Percentiles rank a stretch among this genome's conserved stretches.
phyloP scores from a whole-genome alignment of 1,140 invertebrate genomes.

The Drosophila pseudoobscura region DNA sequence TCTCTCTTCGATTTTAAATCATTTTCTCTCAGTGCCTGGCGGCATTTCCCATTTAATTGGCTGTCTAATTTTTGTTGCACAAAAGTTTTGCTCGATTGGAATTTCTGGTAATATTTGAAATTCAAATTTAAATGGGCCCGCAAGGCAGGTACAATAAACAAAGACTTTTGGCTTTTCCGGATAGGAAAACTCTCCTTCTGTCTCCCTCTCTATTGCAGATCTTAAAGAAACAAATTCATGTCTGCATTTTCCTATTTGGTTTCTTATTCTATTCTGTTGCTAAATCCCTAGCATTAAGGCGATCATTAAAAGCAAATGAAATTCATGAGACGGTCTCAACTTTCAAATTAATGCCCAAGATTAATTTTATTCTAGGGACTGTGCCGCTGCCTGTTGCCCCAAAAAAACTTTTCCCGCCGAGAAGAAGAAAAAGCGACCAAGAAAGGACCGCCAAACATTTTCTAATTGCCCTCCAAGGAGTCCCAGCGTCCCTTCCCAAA shows the following conservation, averaged over 20 bases:
- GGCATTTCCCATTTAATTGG: conserved; percentile 68
- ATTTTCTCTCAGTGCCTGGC: conserved; percentile 23
- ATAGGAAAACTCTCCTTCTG: conserved; percentile 2
- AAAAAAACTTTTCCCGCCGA: conserved; percentile 16
- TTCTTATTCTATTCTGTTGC: not conserved
- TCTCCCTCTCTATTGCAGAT: not conserved
- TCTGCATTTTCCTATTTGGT: conserved; percentile 12
- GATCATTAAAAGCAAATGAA: conserved; percentile 56
- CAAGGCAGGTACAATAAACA: conserved; percentile 1
- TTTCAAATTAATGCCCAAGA: conserved; percentile 62
- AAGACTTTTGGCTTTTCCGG: conserved; percentile 31
- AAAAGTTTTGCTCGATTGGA: conserved; percentile 36
- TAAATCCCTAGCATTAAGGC: conserved; percentile 34
- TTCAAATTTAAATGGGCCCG: conserved; percentile 44
- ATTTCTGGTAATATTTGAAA: conserved; percentile 40
- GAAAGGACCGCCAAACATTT: conserved; percentile 44
- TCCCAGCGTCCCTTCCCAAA: conserved; percentile 22
- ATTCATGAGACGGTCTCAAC: conserved; percentile 47
- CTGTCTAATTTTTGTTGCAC: conserved; percentile 50
- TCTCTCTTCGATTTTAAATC: conserved; percentile 24
- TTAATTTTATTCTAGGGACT: conserved; percentile 51
- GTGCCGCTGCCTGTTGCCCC: conserved; percentile 4
- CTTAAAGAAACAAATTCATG: conserved; percentile 16
- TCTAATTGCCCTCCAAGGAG: conserved; percentile 66
- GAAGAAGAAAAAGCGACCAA: not conserved